These are phyloP conservation scores for Aeoliscus strigatus DNA, from an alignment of 2,797 vertebrate genomes.

Conservation along the genomic window DNA sequence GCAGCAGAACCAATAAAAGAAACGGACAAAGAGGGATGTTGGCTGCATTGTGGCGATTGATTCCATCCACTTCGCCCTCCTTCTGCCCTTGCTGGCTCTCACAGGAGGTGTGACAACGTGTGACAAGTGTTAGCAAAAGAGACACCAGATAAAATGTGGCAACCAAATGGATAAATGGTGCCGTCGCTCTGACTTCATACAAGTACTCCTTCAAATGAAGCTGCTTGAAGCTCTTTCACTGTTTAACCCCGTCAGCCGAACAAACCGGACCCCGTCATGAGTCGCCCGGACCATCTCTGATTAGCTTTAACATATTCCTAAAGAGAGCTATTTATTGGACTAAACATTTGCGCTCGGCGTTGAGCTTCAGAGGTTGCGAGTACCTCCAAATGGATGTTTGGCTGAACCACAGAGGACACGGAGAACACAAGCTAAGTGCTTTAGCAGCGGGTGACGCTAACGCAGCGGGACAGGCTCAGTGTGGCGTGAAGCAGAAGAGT, in stretches of 20 bases:
- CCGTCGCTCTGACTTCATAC: not conserved
- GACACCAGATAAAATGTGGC: slow-evolving; percentile 27
- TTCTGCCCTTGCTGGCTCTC: slow-evolving; percentile 30
- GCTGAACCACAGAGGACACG: slow-evolving; percentile 73
- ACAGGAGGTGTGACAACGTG: slow-evolving; percentile 42
- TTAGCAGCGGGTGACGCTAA: slow-evolving; percentile 72
- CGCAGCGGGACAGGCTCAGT: slow-evolving; percentile 67
- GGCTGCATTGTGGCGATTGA: too few species aligned
- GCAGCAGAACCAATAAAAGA: not conserved
- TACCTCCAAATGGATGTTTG: slow-evolving; percentile 75
- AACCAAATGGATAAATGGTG: slow-evolving; percentile 34
- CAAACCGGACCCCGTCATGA: not conserved
- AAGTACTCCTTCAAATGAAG: slow-evolving; percentile 6
- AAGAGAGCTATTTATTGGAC: slow-evolving; percentile 51
- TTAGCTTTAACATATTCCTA: slow-evolving; percentile 49
- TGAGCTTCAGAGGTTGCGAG: slow-evolving; percentile 65
- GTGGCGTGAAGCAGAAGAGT: slow-evolving; percentile 78
- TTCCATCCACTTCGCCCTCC: slow-evolving; percentile 3
- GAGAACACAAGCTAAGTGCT: slow-evolving; percentile 80
- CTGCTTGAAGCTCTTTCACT: not conserved
- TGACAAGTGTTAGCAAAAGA: slow-evolving; percentile 34
- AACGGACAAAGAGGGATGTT: not conserved
- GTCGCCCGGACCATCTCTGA: slow-evolving; percentile 2
- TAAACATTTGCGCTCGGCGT: slow-evolving; percentile 47
- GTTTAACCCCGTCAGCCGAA: slow-evolving; percentile 1